Percentiles rank a stretch among this genome's conserved stretches.
These are phyloP conservation scores for Chymomyza procnemis DNA, from an alignment of 2,888 invertebrate species.

Conservation along the genomic window DNA sequence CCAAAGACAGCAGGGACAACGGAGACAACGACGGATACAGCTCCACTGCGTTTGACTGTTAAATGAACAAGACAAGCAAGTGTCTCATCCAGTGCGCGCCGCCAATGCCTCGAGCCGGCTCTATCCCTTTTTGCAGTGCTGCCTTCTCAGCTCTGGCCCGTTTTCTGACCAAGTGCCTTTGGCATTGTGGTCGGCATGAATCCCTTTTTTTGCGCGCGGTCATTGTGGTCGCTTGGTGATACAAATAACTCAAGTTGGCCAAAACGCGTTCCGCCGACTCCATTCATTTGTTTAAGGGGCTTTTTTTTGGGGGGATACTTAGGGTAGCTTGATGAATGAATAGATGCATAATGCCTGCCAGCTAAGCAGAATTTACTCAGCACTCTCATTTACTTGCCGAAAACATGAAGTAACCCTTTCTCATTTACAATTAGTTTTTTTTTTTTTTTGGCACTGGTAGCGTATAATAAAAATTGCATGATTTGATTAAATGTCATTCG, in stretches of 20 bases:
- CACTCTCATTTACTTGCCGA: constrained; percentile 59
- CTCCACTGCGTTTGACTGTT: constrained; percentile 62
- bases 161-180: constrained; percentile 3
- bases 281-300: not conserved
- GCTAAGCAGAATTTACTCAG: constrained; percentile 44
- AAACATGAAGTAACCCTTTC: constrained; percentile 6
- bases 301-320: not conserved
- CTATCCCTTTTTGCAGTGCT: too few relatives aligned
- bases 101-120: not conserved
- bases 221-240: constrained; percentile 42
- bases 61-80: constrained; percentile 60
- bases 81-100: constrained; percentile 24
- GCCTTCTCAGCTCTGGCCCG: too few relatives aligned
- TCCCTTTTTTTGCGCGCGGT: not conserved
- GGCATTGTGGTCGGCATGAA: constrained; percentile 46
- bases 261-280: not conserved
- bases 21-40: not conserved
- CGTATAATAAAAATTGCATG: not conserved
- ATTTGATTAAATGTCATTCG: not conserved
- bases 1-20: constrained; percentile 29
- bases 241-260: constrained; percentile 53
- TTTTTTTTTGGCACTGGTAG: not conserved
- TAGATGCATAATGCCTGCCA: constrained; percentile 53
- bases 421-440: not conserved
- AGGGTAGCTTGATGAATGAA: constrained; percentile 55